Evolutionary conservation across 2,888 invertebrate species (phyloP).

Genomic region (Seladonia tumulorum): DNA sequence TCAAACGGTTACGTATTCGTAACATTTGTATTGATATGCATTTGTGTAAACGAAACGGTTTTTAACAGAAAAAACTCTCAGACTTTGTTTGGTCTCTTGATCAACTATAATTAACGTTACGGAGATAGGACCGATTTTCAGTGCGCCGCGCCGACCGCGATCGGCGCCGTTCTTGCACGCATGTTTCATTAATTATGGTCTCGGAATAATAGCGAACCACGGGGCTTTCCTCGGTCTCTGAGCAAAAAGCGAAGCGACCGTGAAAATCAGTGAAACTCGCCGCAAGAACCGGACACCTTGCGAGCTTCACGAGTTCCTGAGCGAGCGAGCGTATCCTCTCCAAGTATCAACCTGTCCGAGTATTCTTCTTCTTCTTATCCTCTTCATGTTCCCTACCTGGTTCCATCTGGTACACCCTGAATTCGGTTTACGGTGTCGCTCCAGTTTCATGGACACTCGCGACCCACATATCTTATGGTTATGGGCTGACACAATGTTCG

Average conservation of each 20-base stretch:
- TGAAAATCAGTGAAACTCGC: slow-evolving; percentile 27
- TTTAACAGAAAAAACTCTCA: too few species aligned
- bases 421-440: slow-evolving; percentile 10
- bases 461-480: not conserved
- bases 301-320: not conserved
- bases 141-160: not conserved
- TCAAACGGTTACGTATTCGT: not conserved
- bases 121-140: not conserved
- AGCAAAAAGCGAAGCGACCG: slow-evolving; percentile 22
- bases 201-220: not conserved
- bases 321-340: slow-evolving; percentile 2
- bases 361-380: not conserved
- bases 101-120: not conserved
- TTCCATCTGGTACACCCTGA: not conserved
- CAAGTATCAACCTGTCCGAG: not conserved
- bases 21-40: too few species aligned
- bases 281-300: not conserved
- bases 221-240: slow-evolving; percentile 1
- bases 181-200: slow-evolving; percentile 5
- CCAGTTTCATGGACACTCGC: not conserved
- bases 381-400: not conserved
- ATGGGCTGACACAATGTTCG: not conserved
- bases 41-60: too few species aligned
- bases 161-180: not conserved
- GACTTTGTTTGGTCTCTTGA: not conserved